Base-by-base conservation (phyloP, 2,888 invertebrate genomes). In the Oxyteleia sp. region DNA sequence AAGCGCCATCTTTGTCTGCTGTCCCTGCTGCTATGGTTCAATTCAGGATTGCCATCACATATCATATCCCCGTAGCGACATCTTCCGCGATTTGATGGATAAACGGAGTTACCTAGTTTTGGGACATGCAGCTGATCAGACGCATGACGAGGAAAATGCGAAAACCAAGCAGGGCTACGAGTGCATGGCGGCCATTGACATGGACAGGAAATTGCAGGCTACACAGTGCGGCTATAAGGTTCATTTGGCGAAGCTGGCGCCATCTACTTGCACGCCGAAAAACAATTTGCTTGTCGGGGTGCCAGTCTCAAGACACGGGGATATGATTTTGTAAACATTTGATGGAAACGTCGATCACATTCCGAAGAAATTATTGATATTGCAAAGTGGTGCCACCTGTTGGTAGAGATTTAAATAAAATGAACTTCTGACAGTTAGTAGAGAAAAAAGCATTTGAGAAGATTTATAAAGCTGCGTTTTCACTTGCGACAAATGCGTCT, bases 21-120 rank as follows among this genome's bases (percentile, higher is more conserved):
- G 98, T 90, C 99, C 99, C 0, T 99, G 99, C 92, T 99, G 99
- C 92, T 99, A 99, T 93, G 99, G 99, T 0, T 96, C 96, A 1
- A 95, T 99, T 11, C 96, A 96, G 93, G 95, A 96, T 82, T 98
- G 97, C 88, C 96, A 97, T 87, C 95, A 96, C 86, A 94, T 98
- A 53, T 94, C 94, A 0, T 99, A 98, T 93, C 98, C 99, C 0
- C 94, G 97, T 84, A 98, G 98, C 93, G 90, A 92, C n/a, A 91
- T 91, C 43, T 96, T 96, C 87, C 94, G 93, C 20, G 86, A 90
- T 43, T 90, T 95, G 1, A 92, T 94, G 1, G 81, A 89, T 45
- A 90, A 84, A 49, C 94, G 95, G 82, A 96, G 97, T 88, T 98
- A 97, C 93, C 94, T 98, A 82, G 95, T 96, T 81, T 95, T 99